These are phyloP conservation scores for Dolomedes plantarius DNA, from an alignment of 2,888 invertebrate species.

Conservation along the genomic window DNA sequence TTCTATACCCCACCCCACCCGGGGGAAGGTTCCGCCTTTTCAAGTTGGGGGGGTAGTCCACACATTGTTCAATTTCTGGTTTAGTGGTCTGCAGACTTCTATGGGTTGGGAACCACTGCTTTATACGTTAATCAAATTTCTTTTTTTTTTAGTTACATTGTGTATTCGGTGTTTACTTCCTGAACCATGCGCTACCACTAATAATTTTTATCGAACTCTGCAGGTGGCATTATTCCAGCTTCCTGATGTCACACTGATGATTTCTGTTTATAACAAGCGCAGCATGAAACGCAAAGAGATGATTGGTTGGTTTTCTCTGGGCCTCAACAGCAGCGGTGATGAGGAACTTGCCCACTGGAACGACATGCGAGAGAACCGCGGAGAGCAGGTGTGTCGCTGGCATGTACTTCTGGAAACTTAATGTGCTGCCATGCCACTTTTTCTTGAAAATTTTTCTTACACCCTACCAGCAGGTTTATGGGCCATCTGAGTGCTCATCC, in stretches of 20 bases:
- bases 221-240: constrained; percentile 96
- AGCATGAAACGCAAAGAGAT: constrained; percentile 96
- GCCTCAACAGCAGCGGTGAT: constrained; percentile 92
- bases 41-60: too few species aligned
- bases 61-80: too few species aligned
- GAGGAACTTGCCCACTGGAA: constrained; percentile 95
- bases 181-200: too few species aligned
- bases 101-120: too few species aligned
- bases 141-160: too few species aligned
- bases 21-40: too few species aligned
- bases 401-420: constrained; percentile 86
- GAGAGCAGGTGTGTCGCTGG: constrained; percentile 95
- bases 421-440: constrained; percentile 37
- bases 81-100: too few species aligned
- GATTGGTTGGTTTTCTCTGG: constrained; percentile 97
- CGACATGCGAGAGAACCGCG: constrained; percentile 89
- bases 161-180: too few species aligned
- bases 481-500: constrained; percentile 42
- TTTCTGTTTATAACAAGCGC: constrained; percentile 93
- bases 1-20: too few species aligned
- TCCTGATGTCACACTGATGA: constrained; percentile 94
- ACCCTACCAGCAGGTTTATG: constrained; percentile 60
- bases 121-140: too few species aligned
- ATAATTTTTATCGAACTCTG: too few species aligned
- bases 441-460: constrained; percentile 41